Conservation (phyloP, 2,797 vertebrate genomes). For the Hypotaenidia okinawae region DNA sequence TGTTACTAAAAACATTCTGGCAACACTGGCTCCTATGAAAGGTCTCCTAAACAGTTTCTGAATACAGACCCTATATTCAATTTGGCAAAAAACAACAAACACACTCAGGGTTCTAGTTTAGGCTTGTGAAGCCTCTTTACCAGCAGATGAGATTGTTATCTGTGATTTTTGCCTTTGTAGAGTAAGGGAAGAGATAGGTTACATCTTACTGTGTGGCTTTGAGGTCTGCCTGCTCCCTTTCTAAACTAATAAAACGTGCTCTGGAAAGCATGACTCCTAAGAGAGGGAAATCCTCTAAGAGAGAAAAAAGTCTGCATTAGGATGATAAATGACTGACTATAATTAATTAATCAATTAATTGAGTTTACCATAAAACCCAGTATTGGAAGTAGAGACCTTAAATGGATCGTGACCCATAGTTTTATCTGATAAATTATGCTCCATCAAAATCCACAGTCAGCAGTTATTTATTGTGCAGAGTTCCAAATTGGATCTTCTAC, state of each 20-base stretch:
- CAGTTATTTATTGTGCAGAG: slow-evolving; percentile 53
- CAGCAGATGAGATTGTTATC: not conserved
- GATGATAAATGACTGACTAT: slow-evolving; percentile 52
- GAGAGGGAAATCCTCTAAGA: not conserved
- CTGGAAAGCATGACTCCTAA: not conserved
- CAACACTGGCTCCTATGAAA: not conserved
- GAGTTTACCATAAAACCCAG: slow-evolving; percentile 54
- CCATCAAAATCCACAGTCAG: slow-evolving; percentile 48
- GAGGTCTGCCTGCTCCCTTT: not conserved
- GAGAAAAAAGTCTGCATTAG: slow-evolving; percentile 22
- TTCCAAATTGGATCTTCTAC: slow-evolving; percentile 42
- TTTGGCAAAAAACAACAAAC: not conserved
- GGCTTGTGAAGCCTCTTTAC: not conserved
- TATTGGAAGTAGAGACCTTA: slow-evolving; percentile 39
- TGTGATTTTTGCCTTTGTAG: not conserved
- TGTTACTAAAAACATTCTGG: not conserved
- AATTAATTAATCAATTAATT: slow-evolving; percentile 74
- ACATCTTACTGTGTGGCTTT: not conserved
- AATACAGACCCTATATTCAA: not conserved
- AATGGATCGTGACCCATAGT: slow-evolving; percentile 33
- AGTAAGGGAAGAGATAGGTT: not conserved
- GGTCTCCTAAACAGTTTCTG: not conserved
- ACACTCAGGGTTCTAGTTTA: not conserved
- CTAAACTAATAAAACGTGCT: slow-evolving; percentile 4
- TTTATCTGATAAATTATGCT: slow-evolving; percentile 65